Percentiles rank a stretch among this genome's conserved stretches.
These are phyloP conservation scores for Chironomus tepperi DNA, from an alignment of 1,140 invertebrate species.

Conservation along the genomic window DNA sequence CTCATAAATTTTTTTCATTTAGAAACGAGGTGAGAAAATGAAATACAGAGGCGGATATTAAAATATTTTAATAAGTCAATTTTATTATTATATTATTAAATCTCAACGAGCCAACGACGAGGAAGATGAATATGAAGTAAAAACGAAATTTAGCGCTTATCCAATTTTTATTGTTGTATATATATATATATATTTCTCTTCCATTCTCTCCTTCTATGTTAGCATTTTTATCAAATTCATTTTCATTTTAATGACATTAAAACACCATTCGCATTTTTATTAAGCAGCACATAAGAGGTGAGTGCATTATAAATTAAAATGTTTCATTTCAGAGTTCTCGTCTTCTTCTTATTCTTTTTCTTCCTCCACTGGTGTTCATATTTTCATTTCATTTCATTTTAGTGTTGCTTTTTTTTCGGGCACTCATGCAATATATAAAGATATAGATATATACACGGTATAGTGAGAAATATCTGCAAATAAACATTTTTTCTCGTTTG, in stretches of 20 bases:
- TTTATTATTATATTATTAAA: too few species aligned
- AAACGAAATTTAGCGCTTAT: neutral
- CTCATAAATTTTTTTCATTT: neutral
- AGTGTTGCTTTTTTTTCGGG: too few species aligned
- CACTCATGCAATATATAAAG: neutral
- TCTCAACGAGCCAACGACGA: too few species aligned
- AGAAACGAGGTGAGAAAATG: neutral
- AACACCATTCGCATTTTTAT: constrained; percentile 21
- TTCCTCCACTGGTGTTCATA: neutral
- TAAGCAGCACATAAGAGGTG: constrained; percentile 16
- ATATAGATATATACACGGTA: neutral
- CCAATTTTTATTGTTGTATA: neutral
- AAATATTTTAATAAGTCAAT: too few species aligned
- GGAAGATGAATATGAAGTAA: too few species aligned
- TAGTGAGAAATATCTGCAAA: too few species aligned
- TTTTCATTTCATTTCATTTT: too few species aligned
- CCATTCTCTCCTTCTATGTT: neutral
- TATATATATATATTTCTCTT: too few species aligned
- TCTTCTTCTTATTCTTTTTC: neutral
- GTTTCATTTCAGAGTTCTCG: neutral
- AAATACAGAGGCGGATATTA: neutral
- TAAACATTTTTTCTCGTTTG: too few species aligned
- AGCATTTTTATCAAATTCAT: constrained; percentile 23
- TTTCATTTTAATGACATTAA: constrained; percentile 24
- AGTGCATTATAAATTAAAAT: constrained; percentile 24